Base-by-base conservation (phyloP, 1,140 invertebrate genomes). In the Solenopsis fugax region DNA sequence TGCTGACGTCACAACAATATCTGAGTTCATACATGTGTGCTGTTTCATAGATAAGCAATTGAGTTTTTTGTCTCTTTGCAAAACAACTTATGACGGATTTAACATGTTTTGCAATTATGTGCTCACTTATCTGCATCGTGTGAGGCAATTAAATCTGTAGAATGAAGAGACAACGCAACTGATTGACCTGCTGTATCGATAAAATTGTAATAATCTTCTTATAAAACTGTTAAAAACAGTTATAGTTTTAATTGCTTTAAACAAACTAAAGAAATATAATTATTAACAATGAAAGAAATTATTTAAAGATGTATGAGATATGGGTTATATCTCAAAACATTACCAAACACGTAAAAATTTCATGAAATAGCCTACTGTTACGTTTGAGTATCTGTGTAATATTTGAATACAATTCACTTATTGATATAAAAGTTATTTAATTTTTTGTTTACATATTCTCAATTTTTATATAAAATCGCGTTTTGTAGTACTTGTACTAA, bases 1-100 rank as follows among this genome's bases (percentile, higher is more conserved):
- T 54, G 7, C 12, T 81, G 34, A 56, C 4, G 29, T 52, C 9
- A 24, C 5, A 24, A 7, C 6, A 6, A 69, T 56, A 52, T 54
- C 2, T 41, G 24, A 37, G 4, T n/a, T 54, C 16, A 13, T 65
- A 52, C n/a, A 18, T 24, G 2, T 41, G 21, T 45, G 48, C 37
- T 80, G 65, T 69, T 69, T 56, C 21, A 69, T 24, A 54, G 64
- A 52, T 81, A 71, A 81, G 34, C 37, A 41, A 69, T 71, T 56
- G n/a, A 29, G 24, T 45, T 69, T 71, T 60, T 18, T 60, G 18
- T 29, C 7, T 24, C 4, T 24, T 54, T 21, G 1, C n/a, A 41
- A 71, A 64, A n/a, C 16, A 56, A 18, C 21, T 54, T 45, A 29
- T 16, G 16, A 81, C 13, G 29, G 10, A 45, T 13, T 54, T 18